Percentiles rank a stretch among this genome's conserved stretches.
Conservation (phyloP, 2,888 invertebrate genomes). For the Nymphalis c-album region DNA sequence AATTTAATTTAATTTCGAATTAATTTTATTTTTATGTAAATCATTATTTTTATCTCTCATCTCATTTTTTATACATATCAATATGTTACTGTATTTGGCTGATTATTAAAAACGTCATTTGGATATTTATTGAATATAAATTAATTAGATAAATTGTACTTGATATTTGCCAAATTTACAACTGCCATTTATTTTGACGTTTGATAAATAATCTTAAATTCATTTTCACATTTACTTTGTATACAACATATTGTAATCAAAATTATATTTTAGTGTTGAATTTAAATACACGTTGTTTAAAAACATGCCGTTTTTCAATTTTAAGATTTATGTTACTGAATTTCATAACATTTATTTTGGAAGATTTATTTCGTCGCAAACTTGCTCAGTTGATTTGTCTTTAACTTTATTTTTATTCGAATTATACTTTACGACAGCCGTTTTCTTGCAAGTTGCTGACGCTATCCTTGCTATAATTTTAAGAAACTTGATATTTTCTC, state of each 20-base stretch:
- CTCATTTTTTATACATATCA: slow-evolving; percentile 4
- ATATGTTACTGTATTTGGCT: slow-evolving; percentile 7
- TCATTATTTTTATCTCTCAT: too few species aligned
- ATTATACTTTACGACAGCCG: slow-evolving; percentile 43
- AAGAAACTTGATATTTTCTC: background rate
- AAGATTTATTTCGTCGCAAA: slow-evolving; percentile 66
- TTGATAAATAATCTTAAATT: slow-evolving; percentile 53
- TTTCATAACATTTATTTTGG: slow-evolving; percentile 78
- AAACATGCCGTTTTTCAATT: slow-evolving; percentile 52
- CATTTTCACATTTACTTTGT: slow-evolving; percentile 55
- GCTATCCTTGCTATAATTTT: slow-evolving; percentile 39
- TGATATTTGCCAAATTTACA: slow-evolving; percentile 62
- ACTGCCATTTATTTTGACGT: slow-evolving; percentile 66
- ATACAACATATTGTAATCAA: slow-evolving; percentile 61
- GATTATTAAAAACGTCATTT: slow-evolving; percentile 5
- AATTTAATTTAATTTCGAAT: slow-evolving; percentile 6
- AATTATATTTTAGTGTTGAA: slow-evolving; percentile 74
- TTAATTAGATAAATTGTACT: slow-evolving; percentile 25
- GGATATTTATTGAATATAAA: slow-evolving; percentile 4
- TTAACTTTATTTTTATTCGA: slow-evolving; percentile 44
- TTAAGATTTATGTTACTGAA: slow-evolving; percentile 53
- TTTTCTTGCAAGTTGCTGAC: slow-evolving; percentile 75
- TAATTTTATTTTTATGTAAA: slow-evolving; percentile 3
- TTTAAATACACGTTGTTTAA: slow-evolving; percentile 73
- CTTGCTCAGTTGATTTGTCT: slow-evolving; percentile 46